Conservation (phyloP, 1,140 invertebrate species). For the Bombus superbus region DNA sequence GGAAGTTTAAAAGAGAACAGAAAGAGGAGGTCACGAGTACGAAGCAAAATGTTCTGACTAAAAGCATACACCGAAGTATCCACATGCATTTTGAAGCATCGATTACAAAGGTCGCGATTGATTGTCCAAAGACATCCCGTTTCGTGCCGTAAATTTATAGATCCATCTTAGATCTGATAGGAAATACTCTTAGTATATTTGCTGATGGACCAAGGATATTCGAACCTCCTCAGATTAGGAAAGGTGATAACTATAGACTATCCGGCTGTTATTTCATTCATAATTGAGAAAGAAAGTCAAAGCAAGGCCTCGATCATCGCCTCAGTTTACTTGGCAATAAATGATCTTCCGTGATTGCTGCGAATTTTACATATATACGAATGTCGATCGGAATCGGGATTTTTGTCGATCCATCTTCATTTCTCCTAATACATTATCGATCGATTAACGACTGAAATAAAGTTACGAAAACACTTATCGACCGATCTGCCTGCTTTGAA, state of each 20-base stretch:
- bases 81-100: not conserved
- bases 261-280: constrained; percentile 55
- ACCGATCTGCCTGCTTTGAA: not conserved
- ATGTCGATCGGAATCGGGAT: constrained; percentile 1
- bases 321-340: no score
- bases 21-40: not conserved
- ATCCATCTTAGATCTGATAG: not conserved
- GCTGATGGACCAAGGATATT: constrained; percentile 36
- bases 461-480: not conserved
- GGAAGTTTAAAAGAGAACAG: not conserved
- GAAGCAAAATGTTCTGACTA: not conserved
- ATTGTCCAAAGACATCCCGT: not conserved
- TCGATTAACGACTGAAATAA: not conserved
- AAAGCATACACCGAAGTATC: not conserved
- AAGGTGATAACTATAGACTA: constrained; percentile 43
- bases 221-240: constrained; percentile 8
- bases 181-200: constrained; percentile 13
- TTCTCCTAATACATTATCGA: not conserved
- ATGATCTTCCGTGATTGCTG: constrained; percentile 16
- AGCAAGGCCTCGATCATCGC: constrained; percentile 51
- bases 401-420: not conserved
- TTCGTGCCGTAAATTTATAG: constrained; percentile 7
- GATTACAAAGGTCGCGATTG: not conserved
- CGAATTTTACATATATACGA: not conserved
- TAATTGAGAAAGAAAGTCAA: constrained; percentile 65